Percentiles rank a stretch among this genome's conserved stretches.
Evolutionary conservation across 1,140 invertebrate species (phyloP).

Genomic region (Drosophila novamexicana): DNA sequence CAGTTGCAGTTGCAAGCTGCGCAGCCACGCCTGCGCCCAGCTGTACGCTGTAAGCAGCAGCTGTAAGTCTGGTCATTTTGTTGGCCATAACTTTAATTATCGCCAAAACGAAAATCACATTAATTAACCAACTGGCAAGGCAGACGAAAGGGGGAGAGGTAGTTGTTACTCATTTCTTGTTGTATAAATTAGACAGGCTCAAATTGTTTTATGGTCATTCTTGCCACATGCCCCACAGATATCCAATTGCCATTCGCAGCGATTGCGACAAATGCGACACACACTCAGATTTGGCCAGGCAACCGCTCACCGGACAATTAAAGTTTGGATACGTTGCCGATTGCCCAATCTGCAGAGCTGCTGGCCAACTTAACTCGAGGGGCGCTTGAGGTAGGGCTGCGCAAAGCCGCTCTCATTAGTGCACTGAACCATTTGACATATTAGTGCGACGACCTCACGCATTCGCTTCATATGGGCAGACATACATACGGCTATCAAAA

Average conservation of each 20-base stretch:
- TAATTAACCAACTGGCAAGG: constrained; percentile 36
- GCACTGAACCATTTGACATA: constrained; percentile 75
- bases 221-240: constrained; percentile 61
- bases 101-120: constrained; percentile 37
- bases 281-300: constrained; percentile 43
- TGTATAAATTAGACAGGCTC: constrained; percentile 65
- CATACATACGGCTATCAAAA: constrained; percentile 4
- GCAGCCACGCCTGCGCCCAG: constrained; percentile 33
- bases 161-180: constrained; percentile 8
- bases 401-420: constrained; percentile 57
- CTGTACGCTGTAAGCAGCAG: not conserved
- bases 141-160: not conserved
- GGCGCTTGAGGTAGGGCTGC: not conserved
- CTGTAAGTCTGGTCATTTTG: constrained; percentile 4
- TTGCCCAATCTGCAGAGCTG: constrained; percentile 35
- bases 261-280: constrained; percentile 50
- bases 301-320: constrained; percentile 54
- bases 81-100: constrained; percentile 38
- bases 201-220: constrained; percentile 75
- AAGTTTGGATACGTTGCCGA: constrained; percentile 22
- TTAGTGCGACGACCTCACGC: constrained; percentile 66
- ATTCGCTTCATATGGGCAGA: constrained; percentile 26
- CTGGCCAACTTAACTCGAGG: constrained; percentile 26
- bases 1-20: constrained; percentile 3
- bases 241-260: constrained; percentile 37